Conservation (phyloP, 2,888 invertebrate species). For the Xanthia togata region DNA sequence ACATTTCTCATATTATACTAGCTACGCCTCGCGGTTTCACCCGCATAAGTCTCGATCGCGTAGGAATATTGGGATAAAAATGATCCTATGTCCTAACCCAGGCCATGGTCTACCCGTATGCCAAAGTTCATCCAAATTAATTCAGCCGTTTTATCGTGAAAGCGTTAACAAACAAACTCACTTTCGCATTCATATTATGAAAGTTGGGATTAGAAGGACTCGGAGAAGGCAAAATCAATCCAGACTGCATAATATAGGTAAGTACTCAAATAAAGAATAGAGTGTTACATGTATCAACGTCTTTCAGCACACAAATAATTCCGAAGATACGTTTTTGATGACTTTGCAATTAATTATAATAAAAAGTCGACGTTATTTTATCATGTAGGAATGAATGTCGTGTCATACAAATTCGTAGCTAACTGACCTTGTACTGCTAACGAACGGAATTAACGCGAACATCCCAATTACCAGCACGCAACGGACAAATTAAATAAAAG, state of each 20-base stretch:
- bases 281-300: not conserved
- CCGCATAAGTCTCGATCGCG: too few relatives aligned
- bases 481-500: conserved; percentile 24
- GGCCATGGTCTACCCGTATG: too few relatives aligned
- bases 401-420: conserved; percentile 1
- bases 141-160: too few relatives aligned
- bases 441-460: conserved; percentile 35
- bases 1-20: not conserved
- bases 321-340: not conserved
- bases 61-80: too few relatives aligned
- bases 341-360: conserved; percentile 17
- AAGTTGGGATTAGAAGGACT: too few relatives aligned
- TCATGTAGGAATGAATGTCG: conserved; percentile 16
- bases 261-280: not conserved
- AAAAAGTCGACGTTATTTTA: not conserved
- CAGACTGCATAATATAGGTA: too few relatives aligned
- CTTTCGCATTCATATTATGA: too few relatives aligned
- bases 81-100: too few relatives aligned
- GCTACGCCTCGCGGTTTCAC: too few relatives aligned
- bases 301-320: not conserved
- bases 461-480: conserved; percentile 39
- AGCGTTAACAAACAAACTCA: too few relatives aligned
- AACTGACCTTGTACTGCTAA: conserved; percentile 42
- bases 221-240: too few relatives aligned
- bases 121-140: too few relatives aligned